Percentiles rank a stretch among this genome's conserved stretches.
Conservation (phyloP, 2,888 invertebrate species). For the Oligia fasciuncula region DNA sequence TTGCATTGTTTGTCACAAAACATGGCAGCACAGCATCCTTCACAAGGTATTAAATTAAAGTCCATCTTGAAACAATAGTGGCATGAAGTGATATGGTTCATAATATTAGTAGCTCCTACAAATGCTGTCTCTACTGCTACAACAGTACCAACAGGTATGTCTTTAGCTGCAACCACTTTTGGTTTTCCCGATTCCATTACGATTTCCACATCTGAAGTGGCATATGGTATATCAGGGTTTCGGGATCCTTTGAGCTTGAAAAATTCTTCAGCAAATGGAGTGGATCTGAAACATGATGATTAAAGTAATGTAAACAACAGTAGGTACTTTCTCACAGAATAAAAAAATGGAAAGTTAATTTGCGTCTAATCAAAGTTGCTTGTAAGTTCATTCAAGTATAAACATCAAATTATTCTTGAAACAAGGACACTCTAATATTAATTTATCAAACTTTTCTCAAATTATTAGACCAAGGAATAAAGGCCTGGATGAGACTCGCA, state of each 20-base stretch:
- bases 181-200: slow-evolving; percentile 14
- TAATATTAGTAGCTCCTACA: background rate
- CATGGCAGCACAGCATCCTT: slow-evolving; percentile 34
- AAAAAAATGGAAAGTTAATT: background rate
- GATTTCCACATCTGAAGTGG: slow-evolving; percentile 37
- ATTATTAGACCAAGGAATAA: background rate
- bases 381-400: background rate
- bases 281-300: slow-evolving; percentile 26
- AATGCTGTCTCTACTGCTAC: slow-evolving; percentile 42
- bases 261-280: slow-evolving; percentile 21
- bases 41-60: slow-evolving; percentile 46
- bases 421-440: background rate
- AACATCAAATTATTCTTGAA: background rate
- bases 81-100: slow-evolving; percentile 22
- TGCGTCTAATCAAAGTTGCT: background rate
- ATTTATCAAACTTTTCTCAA: background rate
- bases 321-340: background rate
- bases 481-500: background rate
- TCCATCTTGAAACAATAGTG: slow-evolving; percentile 41
- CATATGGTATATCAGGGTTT: slow-evolving; percentile 44
- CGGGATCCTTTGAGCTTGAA: slow-evolving; percentile 26
- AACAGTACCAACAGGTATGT: slow-evolving; percentile 43
- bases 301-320: background rate
- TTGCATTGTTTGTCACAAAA: slow-evolving; percentile 43
- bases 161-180: slow-evolving; percentile 47